Evolutionary conservation across 2,888 invertebrate species (phyloP), one percentile per base, ranked within the genome.

Genomic region (Neoitamus cyanurus): DNA sequence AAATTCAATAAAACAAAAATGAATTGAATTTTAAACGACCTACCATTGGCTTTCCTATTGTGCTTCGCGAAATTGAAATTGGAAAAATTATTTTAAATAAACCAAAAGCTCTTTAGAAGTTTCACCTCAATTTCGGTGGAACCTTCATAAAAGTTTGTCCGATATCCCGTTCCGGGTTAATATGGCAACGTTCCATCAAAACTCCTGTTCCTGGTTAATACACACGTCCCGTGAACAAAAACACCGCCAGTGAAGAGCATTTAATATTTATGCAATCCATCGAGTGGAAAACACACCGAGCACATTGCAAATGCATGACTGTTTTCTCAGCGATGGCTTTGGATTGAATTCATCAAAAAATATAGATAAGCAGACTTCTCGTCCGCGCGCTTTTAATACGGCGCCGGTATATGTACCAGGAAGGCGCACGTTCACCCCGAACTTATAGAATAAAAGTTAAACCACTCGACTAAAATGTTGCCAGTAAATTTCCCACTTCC

Each of bases 401-500:
- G 3, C 20, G 20, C 58, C 2, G 9, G 25, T 5, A 48, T 9
- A 3, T 15, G n/a, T n/a, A 13, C 13, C 9, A 37, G 7, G 37
- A 7, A n/a, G 37, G 37, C 7, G 11, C 25, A 3, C 58, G 20
- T 58, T 58, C 58, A 25, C 7, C 20, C 58, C 15, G 1, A 58
- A 20, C 20, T 58, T 58, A 58, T 58, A 58, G 58, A 58, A 58
- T 25, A 58, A 58, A 20, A 58, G 6, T 58, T 58, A 25, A 42
- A 58, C 25, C 58, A 58, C 58, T 58, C 25, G 7, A 58, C 58
- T 58, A 58, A 58, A 70, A 70, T 31, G 70, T 70, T 70, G 20
- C 70, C 31, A 70, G 70, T 70, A 70, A 28, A 70, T 70, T 73
- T 73, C 28, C 30, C 77, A 13, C 42, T 77, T 77, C 20, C 30